Percentiles rank a stretch among this genome's conserved stretches.
These are phyloP conservation scores for Branchinecta sandiegonensis DNA, from an alignment of 2,888 invertebrate genomes.

Conservation along the genomic window DNA sequence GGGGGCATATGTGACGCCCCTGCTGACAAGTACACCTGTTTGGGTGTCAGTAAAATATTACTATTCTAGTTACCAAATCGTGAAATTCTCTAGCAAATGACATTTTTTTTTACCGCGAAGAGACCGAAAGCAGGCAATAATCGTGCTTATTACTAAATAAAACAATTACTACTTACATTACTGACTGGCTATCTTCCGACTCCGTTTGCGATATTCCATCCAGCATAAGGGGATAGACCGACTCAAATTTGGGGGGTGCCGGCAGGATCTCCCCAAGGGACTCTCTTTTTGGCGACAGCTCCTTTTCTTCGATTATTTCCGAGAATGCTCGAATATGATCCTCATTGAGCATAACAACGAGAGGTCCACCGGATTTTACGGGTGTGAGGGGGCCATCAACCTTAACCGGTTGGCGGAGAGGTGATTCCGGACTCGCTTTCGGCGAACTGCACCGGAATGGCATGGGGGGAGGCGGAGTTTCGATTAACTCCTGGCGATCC, in stretches of 20 bases:
- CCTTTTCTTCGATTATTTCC: conserved; percentile 6
- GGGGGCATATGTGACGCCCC: no score
- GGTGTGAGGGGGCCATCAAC: not conserved
- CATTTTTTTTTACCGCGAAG: no score
- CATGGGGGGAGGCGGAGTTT: not conserved
- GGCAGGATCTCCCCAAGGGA: not conserved
- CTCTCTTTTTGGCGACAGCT: not conserved
- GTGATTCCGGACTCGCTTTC: not conserved
- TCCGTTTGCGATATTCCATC: conserved; percentile 16
- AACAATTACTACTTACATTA: not conserved
- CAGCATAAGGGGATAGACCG: not conserved
- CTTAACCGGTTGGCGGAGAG: not conserved
- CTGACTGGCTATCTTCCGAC: not conserved
- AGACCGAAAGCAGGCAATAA: no score
- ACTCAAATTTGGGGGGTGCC: not conserved
- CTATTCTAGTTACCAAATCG: no score
- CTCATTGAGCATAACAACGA: not conserved
- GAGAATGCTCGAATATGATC: conserved; percentile 3
- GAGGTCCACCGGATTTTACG: not conserved
- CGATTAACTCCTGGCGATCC: not conserved
- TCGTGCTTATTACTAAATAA: no score
- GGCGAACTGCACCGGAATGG: not conserved
- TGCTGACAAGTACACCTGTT: no score
- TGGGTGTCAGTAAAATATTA: no score
- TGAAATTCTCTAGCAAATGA: no score